Percentiles rank a stretch among this genome's conserved stretches.
Conservation (phyloP, 2,888 invertebrate genomes). For the Conistra vaccinii region DNA sequence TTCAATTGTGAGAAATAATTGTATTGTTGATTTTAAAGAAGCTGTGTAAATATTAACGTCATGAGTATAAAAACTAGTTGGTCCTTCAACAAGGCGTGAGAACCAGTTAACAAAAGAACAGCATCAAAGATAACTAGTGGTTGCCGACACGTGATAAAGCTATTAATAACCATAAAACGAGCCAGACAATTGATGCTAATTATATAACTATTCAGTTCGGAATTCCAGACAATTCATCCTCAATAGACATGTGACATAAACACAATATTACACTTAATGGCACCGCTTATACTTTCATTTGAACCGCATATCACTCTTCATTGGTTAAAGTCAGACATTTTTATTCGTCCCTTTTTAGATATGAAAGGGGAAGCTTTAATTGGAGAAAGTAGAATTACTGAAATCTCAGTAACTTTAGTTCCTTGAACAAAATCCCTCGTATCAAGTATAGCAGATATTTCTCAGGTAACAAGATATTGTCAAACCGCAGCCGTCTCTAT, state of each 20-base stretch:
- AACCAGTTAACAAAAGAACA: slow-evolving; percentile 42
- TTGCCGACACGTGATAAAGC: slow-evolving; percentile 60
- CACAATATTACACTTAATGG: slow-evolving; percentile 57
- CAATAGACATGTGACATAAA: slow-evolving; percentile 64
- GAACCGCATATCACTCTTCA: slow-evolving; percentile 48
- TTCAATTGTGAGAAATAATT: not conserved
- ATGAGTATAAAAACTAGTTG: slow-evolving; percentile 17
- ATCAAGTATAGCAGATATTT: slow-evolving; percentile 37
- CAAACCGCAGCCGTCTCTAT: slow-evolving; percentile 69
- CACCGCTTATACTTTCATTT: slow-evolving; percentile 42
- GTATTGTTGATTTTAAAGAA: not conserved
- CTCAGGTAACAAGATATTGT: slow-evolving; percentile 61
- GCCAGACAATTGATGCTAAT: slow-evolving; percentile 72
- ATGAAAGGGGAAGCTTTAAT: slow-evolving; percentile 13
- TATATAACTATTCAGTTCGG: slow-evolving; percentile 61
- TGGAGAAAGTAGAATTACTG: not conserved
- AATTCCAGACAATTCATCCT: slow-evolving; percentile 66
- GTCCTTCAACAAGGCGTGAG: slow-evolving; percentile 42
- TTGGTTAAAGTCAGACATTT: slow-evolving; percentile 23
- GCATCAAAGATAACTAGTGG: slow-evolving; percentile 59
- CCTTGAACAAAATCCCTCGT: slow-evolving; percentile 2
- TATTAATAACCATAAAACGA: slow-evolving; percentile 65
- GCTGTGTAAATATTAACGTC: not conserved
- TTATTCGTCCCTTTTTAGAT: slow-evolving; percentile 1
- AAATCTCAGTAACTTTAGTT: slow-evolving; percentile 21